These are phyloP conservation scores for Eurystomus gularis DNA, from an alignment of 2,113 vertebrate genomes.

Conservation along the genomic window DNA sequence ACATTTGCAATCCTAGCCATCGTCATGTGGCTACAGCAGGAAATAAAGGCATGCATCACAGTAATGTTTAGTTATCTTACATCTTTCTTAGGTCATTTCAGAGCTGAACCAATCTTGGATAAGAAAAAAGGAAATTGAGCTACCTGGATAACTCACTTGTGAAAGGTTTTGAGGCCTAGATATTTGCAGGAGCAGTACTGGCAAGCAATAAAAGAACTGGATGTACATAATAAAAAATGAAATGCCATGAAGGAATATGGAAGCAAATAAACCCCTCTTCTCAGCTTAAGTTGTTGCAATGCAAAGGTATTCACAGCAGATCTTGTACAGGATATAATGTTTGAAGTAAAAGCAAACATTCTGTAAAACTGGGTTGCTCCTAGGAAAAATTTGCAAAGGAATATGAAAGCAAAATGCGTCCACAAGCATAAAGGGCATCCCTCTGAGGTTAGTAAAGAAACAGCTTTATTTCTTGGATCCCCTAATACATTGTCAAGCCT, in stretches of 20 bases:
- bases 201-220: neutral
- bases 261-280: neutral
- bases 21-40: neutral
- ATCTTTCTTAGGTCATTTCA: neutral
- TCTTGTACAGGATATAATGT: neutral
- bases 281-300: neutral
- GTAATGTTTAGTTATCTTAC: neutral
- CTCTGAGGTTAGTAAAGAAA: neutral
- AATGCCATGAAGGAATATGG: neutral
- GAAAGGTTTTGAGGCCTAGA: neutral
- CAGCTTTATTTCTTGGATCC: neutral
- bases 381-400: conserved; percentile 9
- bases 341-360: neutral
- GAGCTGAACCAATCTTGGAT: neutral
- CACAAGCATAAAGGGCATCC: neutral
- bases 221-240: neutral
- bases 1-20: neutral
- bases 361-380: neutral
- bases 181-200: neutral
- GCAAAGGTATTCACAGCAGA: neutral
- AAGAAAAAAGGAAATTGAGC: neutral
- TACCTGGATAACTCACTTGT: neutral
- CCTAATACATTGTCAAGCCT: neutral
- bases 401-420: conserved; percentile 8
- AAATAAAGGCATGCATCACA: neutral